phyloP scores from a whole-genome alignment of 2,888 invertebrate genomes.

The Oligia fasciuncula region DNA sequence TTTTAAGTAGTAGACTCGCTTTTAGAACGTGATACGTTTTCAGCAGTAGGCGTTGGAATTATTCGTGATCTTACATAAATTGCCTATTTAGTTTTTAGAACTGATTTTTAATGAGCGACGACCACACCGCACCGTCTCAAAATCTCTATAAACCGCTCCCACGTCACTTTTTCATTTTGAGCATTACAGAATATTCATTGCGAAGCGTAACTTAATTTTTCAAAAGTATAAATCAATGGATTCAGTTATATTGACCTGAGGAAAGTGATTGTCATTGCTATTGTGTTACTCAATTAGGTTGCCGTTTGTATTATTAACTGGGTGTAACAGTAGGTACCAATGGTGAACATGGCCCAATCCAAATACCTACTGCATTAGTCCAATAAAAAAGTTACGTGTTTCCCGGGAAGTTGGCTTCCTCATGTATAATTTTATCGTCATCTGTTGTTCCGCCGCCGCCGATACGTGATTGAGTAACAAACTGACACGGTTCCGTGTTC shows the following conservation, averaged over 20 bases:
- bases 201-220: too few relatives aligned
- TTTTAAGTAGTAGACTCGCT: background rate
- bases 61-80: background rate
- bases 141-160: too few relatives aligned
- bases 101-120: background rate
- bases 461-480: constrained; percentile 29
- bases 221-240: background rate
- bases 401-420: constrained; percentile 55
- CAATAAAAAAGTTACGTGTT: constrained; percentile 38
- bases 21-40: background rate
- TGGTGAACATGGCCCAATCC: background rate
- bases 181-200: too few relatives aligned
- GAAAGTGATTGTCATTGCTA: background rate
- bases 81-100: background rate
- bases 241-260: background rate
- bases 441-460: constrained; percentile 24
- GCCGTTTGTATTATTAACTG: background rate
- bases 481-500: constrained; percentile 20
- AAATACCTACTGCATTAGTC: background rate
- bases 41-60: background rate
- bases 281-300: too few relatives aligned
- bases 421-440: constrained; percentile 45
- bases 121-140: too few relatives aligned
- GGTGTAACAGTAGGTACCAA: background rate
- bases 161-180: too few relatives aligned